A percentile compares a stretch with the other conserved stretches of the same genome.
Conservation (phyloP, 2,113 vertebrate genomes). For the Vulpes vulpes region DNA sequence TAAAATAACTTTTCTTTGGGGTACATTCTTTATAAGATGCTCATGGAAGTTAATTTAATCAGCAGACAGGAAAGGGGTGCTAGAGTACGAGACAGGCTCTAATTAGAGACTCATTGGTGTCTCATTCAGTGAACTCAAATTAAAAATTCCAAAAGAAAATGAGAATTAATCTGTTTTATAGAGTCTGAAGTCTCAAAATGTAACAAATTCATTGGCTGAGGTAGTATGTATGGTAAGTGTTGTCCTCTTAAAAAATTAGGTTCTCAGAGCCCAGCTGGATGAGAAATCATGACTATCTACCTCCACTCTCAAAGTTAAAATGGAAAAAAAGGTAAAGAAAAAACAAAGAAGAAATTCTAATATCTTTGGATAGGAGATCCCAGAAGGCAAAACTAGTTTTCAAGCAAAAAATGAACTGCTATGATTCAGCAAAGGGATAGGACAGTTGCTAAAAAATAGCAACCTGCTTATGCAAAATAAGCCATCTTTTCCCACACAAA, state of each 20-base stretch:
- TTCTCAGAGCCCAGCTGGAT: neutral
- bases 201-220: neutral
- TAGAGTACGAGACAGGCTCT: neutral
- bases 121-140: slow-evolving; percentile 11
- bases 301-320: neutral
- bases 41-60: neutral
- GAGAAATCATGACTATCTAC: neutral
- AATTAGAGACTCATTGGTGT: neutral
- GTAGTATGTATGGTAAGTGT: neutral
- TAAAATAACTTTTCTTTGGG: neutral
- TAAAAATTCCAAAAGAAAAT: slow-evolving; percentile 21
- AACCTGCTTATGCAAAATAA: slow-evolving; percentile 1
- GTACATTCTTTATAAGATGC: neutral
- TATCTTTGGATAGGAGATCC: neutral
- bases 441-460: neutral
- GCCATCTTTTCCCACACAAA: neutral
- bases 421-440: neutral
- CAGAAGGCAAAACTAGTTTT: slow-evolving; percentile 1
- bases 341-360: neutral
- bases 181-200: neutral
- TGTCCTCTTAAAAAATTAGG: neutral
- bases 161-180: neutral
- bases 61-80: neutral
- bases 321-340: neutral
- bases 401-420: neutral